Conservation (phyloP, 2,888 invertebrate species). For the Agelastica alni region DNA sequence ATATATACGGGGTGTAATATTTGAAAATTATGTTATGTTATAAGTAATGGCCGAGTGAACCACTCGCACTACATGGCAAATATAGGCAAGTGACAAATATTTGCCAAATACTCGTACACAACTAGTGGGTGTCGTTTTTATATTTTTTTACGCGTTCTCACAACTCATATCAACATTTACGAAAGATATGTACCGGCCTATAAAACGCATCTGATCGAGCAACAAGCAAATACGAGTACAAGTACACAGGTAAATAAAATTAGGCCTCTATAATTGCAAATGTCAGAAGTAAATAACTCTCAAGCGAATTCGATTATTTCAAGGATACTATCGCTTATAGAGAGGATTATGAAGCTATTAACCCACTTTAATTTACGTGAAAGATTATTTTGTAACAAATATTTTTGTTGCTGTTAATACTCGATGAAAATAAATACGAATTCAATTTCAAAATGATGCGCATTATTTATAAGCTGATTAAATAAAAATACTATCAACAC, state of each 20-base stretch:
- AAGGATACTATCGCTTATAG: constrained; percentile 33
- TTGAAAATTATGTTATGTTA: too few species aligned
- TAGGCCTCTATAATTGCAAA: constrained; percentile 28
- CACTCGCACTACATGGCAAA: too few species aligned
- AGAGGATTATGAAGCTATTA: constrained; percentile 39
- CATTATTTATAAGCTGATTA: too few species aligned
- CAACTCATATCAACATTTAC: too few species aligned
- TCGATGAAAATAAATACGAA: neutral
- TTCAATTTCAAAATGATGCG: too few species aligned
- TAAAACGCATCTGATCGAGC: neutral
- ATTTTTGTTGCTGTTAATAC: constrained; percentile 14
- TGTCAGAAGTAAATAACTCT: constrained; percentile 28
- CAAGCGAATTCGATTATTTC: constrained; percentile 35
- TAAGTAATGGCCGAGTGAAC: too few species aligned
- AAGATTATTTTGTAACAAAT: constrained; percentile 35
- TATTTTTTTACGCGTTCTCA: too few species aligned
- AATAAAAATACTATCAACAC: too few species aligned
- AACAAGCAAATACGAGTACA: neutral
- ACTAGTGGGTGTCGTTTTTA: too few species aligned
- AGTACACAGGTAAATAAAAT: constrained; percentile 16
- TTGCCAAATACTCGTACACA: too few species aligned
- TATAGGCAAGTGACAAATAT: too few species aligned
- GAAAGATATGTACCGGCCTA: neutral
- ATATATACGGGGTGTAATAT: too few species aligned
- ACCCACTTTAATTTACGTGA: constrained; percentile 37